A percentile compares a stretch with the other conserved stretches of the same genome.
phyloP scores from a whole-genome alignment of 2,113 vertebrate species.

The Tretioscincus oriximinensis region DNA sequence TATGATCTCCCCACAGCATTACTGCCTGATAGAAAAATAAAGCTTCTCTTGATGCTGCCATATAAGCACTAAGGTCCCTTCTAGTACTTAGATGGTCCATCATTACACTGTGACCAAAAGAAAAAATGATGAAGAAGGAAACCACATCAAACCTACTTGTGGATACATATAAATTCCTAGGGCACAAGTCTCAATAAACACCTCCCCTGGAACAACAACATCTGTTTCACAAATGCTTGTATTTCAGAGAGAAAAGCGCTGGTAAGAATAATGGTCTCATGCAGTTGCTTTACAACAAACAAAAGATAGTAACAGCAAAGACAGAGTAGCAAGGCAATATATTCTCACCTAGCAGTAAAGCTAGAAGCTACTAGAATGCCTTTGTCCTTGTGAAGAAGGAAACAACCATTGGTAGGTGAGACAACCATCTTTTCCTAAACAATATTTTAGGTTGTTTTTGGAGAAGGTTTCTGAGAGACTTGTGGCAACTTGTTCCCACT shows the following conservation, averaged over 20 bases:
- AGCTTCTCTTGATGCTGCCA: neutral
- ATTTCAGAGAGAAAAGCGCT: neutral
- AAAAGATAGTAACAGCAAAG: neutral
- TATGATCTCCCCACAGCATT: conserved; percentile 32
- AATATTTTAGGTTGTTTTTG: neutral
- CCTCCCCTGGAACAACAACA: conserved; percentile 50
- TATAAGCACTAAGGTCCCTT: conserved; percentile 20
- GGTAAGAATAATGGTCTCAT: neutral
- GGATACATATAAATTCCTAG: conserved; percentile 47
- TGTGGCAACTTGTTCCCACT: neutral
- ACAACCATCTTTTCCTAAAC: neutral
- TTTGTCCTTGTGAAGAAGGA: conserved; percentile 7
- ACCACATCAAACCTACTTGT: conserved; percentile 28
- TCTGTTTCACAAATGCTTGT: conserved; percentile 32
- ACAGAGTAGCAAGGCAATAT: neutral
- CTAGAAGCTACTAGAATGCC: neutral
- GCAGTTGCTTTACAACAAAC: neutral
- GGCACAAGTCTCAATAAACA: conserved; percentile 59
- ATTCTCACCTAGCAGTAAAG: neutral
- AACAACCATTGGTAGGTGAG: conserved; percentile 38
- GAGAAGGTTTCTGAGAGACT: neutral
- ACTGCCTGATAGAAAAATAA: conserved; percentile 33
- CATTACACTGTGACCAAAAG: conserved; percentile 28
- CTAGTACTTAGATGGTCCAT: conserved; percentile 37
- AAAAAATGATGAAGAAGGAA: conserved; percentile 1